These are phyloP conservation scores for Nipponacmea schrenckii DNA, from an alignment of 2,888 invertebrate genomes.

Conservation along the genomic window DNA sequence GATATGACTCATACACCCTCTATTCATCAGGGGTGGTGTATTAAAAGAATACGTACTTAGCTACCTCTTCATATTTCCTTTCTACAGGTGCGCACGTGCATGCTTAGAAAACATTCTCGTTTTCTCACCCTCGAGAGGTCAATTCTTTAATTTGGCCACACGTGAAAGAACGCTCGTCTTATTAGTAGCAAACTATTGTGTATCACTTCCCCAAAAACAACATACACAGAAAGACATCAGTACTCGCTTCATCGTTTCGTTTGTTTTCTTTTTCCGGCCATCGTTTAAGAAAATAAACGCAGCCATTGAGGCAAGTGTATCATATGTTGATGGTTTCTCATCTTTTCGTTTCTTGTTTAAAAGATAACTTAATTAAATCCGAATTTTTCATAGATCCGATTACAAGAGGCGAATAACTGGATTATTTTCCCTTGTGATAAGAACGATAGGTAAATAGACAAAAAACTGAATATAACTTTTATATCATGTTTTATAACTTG, in stretches of 20 bases:
- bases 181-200: neutral
- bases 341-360: conserved; percentile 8
- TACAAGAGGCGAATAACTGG: neutral
- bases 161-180: neutral
- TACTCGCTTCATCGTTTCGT: conserved; percentile 2
- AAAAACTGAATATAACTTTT: too few species aligned
- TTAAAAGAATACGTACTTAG: neutral
- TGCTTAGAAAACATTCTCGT: conserved; percentile 1
- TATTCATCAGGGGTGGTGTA: too few species aligned
- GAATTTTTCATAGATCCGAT: neutral
- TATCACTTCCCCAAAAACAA: neutral
- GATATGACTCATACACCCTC: too few species aligned
- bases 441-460: neutral
- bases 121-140: conserved; percentile 1
- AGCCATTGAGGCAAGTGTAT: conserved; percentile 18
- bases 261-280: conserved; percentile 16
- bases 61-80: neutral
- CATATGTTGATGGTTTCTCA: conserved; percentile 18
- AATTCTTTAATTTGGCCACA: conserved; percentile 6
- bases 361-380: conserved; percentile 8
- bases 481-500: too few species aligned
- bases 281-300: conserved; percentile 22
- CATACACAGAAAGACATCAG: conserved; percentile 3
- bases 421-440: neutral
- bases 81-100: neutral